Conservation (phyloP, 2,888 invertebrate species). For the Pycnomerus fuliginosus region DNA sequence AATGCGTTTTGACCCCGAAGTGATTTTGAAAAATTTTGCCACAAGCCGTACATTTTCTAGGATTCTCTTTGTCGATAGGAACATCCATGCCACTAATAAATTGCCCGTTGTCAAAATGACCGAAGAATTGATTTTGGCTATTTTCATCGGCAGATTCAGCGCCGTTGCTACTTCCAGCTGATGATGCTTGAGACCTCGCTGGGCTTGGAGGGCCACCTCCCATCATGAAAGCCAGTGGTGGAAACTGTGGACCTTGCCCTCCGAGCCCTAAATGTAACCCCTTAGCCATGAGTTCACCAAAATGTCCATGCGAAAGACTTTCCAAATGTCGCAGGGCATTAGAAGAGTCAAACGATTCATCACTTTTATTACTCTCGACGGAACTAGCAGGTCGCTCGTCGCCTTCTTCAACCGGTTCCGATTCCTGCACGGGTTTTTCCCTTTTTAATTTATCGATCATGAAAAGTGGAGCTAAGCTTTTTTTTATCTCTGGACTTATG, state of each 20-base stretch:
- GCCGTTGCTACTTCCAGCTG: conserved; percentile 59
- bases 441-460: conserved; percentile 50
- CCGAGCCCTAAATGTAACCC: conserved; percentile 50
- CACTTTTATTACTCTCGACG: conserved; percentile 59
- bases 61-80: conserved; percentile 89
- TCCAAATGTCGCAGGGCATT: conserved; percentile 76
- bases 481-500: conserved; percentile 47
- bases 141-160: conserved; percentile 61
- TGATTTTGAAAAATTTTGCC: conserved; percentile 92
- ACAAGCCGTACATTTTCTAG: conserved; percentile 87
- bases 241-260: conserved; percentile 50
- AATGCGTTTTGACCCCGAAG: conserved; percentile 91
- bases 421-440: conserved; percentile 45
- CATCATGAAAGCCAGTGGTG: conserved; percentile 54
- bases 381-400: conserved; percentile 55
- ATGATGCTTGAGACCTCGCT: conserved; percentile 62
- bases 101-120: conserved; percentile 72
- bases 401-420: conserved; percentile 47
- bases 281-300: conserved; percentile 58
- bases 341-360: conserved; percentile 63
- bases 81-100: conserved; percentile 77
- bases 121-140: conserved; percentile 64
- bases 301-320: conserved; percentile 76
- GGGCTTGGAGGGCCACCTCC: conserved; percentile 62
- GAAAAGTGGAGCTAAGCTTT: conserved; percentile 51